Evolutionary conservation across 2,797 vertebrate genomes (phyloP).

Genomic region (Megalops cyprinoides): DNA sequence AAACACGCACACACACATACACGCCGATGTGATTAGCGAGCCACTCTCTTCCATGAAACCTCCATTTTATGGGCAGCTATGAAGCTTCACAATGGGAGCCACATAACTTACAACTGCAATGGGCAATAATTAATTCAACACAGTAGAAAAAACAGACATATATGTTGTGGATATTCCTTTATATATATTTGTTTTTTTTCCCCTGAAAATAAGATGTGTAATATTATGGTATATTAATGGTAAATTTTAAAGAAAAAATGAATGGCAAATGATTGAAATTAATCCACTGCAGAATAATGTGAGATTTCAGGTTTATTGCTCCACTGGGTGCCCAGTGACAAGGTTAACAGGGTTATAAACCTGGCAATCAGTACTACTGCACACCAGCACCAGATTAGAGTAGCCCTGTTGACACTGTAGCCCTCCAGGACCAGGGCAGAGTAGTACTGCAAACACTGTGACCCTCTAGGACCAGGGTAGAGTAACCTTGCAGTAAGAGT

Average conservation of each 20-base stretch:
- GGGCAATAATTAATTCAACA: no score
- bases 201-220: not conserved
- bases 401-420: not conserved
- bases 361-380: not conserved
- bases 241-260: no score
- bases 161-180: no score
- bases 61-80: no score
- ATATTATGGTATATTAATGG: not conserved
- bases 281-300: not conserved
- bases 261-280: not conserved
- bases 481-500: not conserved
- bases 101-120: no score
- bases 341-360: not conserved
- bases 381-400: no score
- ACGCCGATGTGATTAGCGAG: not conserved
- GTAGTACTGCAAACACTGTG: not conserved
- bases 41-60: no score
- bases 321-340: not conserved
- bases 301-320: not conserved
- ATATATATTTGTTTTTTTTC: no score
- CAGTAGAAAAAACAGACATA: no score
- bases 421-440: not conserved
- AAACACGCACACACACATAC: slow-evolving; percentile 7
- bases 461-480: not conserved
- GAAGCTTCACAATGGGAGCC: no score